phyloP scores from a whole-genome alignment of 2,113 vertebrate genomes.

The Leptodactylus fuscus region DNA sequence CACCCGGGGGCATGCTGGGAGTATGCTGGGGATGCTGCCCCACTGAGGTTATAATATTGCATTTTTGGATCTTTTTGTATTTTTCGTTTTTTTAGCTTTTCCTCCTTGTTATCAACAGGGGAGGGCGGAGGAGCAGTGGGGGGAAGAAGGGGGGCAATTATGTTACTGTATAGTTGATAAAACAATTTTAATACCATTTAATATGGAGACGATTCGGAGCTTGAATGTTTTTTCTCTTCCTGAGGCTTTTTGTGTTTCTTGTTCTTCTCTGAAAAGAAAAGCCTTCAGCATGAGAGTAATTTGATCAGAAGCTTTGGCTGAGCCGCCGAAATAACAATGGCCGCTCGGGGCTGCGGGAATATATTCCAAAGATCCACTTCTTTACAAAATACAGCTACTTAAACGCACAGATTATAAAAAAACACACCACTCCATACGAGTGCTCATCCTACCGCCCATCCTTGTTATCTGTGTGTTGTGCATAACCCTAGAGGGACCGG shows the following conservation, averaged over 20 bases:
- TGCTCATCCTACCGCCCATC: too few species aligned
- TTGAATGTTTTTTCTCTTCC: background rate
- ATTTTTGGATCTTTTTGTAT: too few species aligned
- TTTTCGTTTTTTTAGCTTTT: too few species aligned
- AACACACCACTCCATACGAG: too few species aligned
- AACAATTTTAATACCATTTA: background rate
- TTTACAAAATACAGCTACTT: background rate
- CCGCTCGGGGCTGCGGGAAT: background rate
- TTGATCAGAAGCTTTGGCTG: conserved; percentile 31
- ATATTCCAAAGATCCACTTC: background rate
- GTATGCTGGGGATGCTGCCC: too few species aligned
- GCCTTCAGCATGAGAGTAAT: conserved; percentile 34
- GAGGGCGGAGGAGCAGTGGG: too few species aligned
- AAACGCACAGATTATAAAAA: background rate
- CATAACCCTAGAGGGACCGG: background rate
- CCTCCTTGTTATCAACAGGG: too few species aligned
- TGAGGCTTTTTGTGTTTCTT: background rate
- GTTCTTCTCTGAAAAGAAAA: background rate
- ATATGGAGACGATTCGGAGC: background rate
- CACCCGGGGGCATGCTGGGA: too few species aligned
- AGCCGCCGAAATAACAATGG: conserved; percentile 16
- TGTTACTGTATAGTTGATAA: background rate
- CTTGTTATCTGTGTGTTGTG: background rate
- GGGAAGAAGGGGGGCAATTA: background rate
- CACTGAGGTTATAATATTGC: too few species aligned